Base-by-base conservation (phyloP, 2,888 invertebrate species). In the Sinelater perroti region DNA sequence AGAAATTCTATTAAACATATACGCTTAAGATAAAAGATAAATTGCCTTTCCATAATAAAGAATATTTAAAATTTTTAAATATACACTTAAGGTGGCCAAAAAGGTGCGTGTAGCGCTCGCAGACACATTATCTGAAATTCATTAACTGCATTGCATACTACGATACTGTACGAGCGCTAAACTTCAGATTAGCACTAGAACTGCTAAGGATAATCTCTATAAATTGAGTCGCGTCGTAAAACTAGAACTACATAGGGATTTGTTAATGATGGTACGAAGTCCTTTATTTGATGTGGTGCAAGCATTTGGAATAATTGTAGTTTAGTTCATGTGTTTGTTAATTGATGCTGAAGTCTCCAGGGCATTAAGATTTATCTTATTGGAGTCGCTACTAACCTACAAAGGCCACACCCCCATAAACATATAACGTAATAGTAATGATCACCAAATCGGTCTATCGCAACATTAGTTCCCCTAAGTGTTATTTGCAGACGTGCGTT, bases 241-340 rank as follows among this genome's bases (percentile, higher is more conserved):
- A 50, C 50, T 30, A 30, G 50, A 40, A 20, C 18, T 50, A 50
- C 40, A 40, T 40, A 50, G 50, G 50, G 50, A 40, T 50, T 50
- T 50, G 50, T 50, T 50, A 50, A 50, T 40, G 50, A 50, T 50
- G 38, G 26, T 20, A 50, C 36, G 17, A 50, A 50, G 40, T 50
- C 30, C 50, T 50, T 40, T 18, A 24, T 50, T 50, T 50, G 50
- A 50, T 50, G 50, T 50, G 50, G 40, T 50, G 50, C 36, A 28
- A 13, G 40, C 38, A 50, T 40, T 50, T 35, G 17, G 38, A 30
- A 50, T 50, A 50, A 50, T 50, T 50, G 50, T 50, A 50, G 38
- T 30, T 50, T 36, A 40, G 38, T 40, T 21, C 40, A 38, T 28
- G 38, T 50, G 50, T 50, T 50, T 50, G 50, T 50, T 50, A 50